These are phyloP conservation scores for Scomberomorus guttatus DNA, from an alignment of 2,797 vertebrate species.

Conservation along the genomic window DNA sequence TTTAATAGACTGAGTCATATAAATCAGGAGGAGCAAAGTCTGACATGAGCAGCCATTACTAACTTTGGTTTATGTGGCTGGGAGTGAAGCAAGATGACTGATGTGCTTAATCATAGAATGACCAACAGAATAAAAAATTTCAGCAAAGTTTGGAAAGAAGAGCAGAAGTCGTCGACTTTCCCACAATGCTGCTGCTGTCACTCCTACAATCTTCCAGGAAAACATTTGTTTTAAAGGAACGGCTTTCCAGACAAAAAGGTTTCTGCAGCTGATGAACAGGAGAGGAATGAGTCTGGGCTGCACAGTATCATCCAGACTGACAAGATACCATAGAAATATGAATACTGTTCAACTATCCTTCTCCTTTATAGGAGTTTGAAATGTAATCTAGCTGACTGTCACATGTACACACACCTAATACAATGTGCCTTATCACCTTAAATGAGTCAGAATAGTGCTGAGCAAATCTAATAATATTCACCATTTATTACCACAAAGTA, in stretches of 20 bases:
- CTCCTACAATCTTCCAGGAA: slow-evolving; percentile 24
- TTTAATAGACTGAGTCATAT: neutral
- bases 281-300: slow-evolving; percentile 7
- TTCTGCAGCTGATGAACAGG: slow-evolving; percentile 8
- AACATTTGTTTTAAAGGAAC: slow-evolving; percentile 14
- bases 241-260: neutral
- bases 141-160: neutral
- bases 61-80: slow-evolving; percentile 9
- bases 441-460: neutral
- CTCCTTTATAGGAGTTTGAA: neutral
- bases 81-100: neutral
- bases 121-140: neutral
- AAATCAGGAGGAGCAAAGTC: slow-evolving; percentile 32
- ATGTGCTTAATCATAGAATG: slow-evolving; percentile 4
- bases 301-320: neutral
- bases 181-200: neutral
- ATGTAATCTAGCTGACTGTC: neutral
- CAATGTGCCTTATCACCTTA: neutral
- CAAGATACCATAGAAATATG: neutral
- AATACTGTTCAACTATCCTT: neutral
- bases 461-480: neutral
- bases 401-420: neutral
- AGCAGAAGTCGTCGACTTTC: neutral
- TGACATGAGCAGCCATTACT: slow-evolving; percentile 15
- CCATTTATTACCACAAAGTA: neutral